A percentile compares a stretch with the other conserved stretches of the same genome.
Evolutionary conservation across 1,140 invertebrate genomes (phyloP).

Genomic region (Calycopis cecrops): DNA sequence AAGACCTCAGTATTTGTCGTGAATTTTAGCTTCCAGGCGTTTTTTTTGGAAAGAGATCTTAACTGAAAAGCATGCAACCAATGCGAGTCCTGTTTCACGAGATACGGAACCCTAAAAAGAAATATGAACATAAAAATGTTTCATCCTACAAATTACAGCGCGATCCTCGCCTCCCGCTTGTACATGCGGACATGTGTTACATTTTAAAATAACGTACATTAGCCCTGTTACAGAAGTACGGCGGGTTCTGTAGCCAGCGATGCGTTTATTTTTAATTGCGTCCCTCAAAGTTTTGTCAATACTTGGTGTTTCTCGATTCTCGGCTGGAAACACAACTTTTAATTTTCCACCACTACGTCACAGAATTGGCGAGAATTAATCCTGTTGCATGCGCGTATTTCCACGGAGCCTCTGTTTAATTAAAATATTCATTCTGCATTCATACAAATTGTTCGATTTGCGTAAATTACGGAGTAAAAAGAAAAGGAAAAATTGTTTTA

Average conservation of each 20-base stretch:
- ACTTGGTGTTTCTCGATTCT: constrained; percentile 22
- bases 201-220: too few species aligned
- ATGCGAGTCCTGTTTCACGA: too few species aligned
- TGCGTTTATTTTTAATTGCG: constrained; percentile 45
- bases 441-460: constrained; percentile 16
- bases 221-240: constrained; percentile 18
- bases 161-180: too few species aligned
- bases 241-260: constrained; percentile 19
- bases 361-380: constrained; percentile 18
- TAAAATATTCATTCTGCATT: constrained; percentile 16
- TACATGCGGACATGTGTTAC: too few species aligned
- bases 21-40: too few species aligned
- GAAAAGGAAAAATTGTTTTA: too few species aligned
- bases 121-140: too few species aligned
- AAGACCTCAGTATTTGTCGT: too few species aligned
- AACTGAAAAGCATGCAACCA: too few species aligned
- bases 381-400: constrained; percentile 13
- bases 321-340: constrained; percentile 12
- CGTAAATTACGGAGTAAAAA: not conserved
- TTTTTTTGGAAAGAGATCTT: too few species aligned
- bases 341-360: constrained; percentile 17
- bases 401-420: constrained; percentile 12
- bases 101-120: too few species aligned
- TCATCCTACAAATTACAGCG: too few species aligned
- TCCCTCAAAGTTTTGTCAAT: constrained; percentile 34